Percentiles rank a stretch among this genome's conserved stretches.
These are phyloP conservation scores for Drosophila buzzatii DNA, from an alignment of 2,888 invertebrate species.

Conservation along the genomic window DNA sequence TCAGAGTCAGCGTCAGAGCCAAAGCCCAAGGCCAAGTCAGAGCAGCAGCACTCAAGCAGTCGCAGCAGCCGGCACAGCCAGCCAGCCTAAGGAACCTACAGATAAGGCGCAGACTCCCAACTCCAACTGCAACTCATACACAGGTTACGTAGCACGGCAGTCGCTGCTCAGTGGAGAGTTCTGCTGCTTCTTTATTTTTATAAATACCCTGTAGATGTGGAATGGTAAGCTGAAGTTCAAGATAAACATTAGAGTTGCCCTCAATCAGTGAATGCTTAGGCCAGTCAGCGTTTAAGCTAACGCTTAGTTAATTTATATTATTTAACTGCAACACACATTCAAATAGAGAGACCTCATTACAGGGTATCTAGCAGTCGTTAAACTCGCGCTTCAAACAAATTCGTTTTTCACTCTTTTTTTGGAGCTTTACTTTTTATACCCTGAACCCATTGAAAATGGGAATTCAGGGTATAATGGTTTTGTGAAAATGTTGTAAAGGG, in stretches of 20 bases:
- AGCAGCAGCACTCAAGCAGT: constrained; percentile 14
- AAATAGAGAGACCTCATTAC: not conserved
- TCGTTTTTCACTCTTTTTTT: constrained; percentile 38
- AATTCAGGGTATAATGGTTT: too few relatives aligned
- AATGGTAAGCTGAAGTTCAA: not conserved
- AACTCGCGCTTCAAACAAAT: not conserved
- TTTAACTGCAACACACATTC: too few relatives aligned
- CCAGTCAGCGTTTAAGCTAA: too few relatives aligned
- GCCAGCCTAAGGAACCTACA: constrained; percentile 26
- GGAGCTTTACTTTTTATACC: constrained; percentile 47
- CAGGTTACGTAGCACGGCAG: constrained; percentile 72
- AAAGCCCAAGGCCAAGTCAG: constrained; percentile 48
- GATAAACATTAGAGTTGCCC: not conserved
- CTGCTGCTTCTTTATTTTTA: constrained; percentile 22
- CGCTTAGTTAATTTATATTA: too few relatives aligned
- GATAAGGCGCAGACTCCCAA: constrained; percentile 34
- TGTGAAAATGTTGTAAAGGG: too few relatives aligned
- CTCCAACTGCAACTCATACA: constrained; percentile 2
- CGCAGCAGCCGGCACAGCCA: constrained; percentile 37
- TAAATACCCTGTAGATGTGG: constrained; percentile 9
- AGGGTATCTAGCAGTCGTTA: constrained; percentile 1
- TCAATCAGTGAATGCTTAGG: not conserved
- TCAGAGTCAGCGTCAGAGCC: constrained; percentile 56
- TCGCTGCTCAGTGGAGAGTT: constrained; percentile 42
- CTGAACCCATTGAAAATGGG: too few relatives aligned